phyloP scores from a whole-genome alignment of 1,140 invertebrate species.

The Micrasema longulum region DNA sequence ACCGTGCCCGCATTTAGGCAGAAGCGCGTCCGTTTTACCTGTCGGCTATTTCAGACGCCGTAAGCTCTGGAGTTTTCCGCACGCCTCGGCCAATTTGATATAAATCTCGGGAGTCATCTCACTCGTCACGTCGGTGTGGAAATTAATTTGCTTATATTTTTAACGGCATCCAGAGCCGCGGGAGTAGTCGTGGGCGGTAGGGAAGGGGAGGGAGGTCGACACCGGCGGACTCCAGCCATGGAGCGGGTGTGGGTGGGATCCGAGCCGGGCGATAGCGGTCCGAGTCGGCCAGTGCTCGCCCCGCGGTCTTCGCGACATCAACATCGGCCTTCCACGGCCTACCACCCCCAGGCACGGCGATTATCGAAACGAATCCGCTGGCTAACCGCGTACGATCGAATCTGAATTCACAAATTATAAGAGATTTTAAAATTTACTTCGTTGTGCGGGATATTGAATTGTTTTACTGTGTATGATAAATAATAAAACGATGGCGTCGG shows the following conservation, averaged over 20 bases:
- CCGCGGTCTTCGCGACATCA: slow-evolving; percentile 60
- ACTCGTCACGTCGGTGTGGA: slow-evolving; percentile 52
- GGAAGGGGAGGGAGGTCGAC: slow-evolving; percentile 59
- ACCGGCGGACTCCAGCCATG: slow-evolving; percentile 60
- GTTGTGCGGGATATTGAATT: slow-evolving; percentile 14
- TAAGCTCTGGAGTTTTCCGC: slow-evolving; percentile 47
- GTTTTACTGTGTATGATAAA: background rate
- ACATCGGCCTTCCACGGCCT: slow-evolving; percentile 46
- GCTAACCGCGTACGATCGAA: slow-evolving; percentile 36
- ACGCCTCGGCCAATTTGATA: slow-evolving; percentile 45
- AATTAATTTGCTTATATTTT: slow-evolving; percentile 61
- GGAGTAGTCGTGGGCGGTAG: slow-evolving; percentile 43
- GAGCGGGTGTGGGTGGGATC: slow-evolving; percentile 62
- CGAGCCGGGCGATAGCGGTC: slow-evolving; percentile 17
- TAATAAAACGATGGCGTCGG: slow-evolving; percentile 27
- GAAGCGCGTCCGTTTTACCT: slow-evolving; percentile 45
- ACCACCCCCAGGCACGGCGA: slow-evolving; percentile 27
- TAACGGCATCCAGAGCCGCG: slow-evolving; percentile 55
- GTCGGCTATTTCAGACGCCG: slow-evolving; percentile 50
- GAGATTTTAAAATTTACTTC: background rate
- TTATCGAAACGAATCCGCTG: slow-evolving; percentile 38
- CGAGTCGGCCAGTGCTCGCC: slow-evolving; percentile 59
- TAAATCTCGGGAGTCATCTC: slow-evolving; percentile 53
- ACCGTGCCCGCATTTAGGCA: slow-evolving; percentile 51
- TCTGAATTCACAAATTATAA: slow-evolving; percentile 29